phyloP scores from a whole-genome alignment of 2,797 vertebrate genomes.

The Buceros bicornis region DNA sequence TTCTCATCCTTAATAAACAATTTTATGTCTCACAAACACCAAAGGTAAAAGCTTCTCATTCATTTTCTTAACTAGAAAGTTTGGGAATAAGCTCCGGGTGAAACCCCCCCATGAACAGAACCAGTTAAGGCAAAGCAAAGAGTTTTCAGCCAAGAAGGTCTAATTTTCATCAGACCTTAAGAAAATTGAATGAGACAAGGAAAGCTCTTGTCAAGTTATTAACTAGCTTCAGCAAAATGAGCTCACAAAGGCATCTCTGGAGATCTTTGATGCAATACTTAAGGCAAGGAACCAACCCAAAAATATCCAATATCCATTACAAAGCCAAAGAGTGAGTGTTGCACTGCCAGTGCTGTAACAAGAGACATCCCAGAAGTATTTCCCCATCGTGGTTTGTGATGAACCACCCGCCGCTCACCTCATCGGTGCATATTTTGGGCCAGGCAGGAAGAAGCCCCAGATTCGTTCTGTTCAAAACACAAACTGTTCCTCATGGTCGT shows the following conservation, averaged over 20 bases:
- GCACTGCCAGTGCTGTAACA: background rate
- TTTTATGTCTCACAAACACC: background rate
- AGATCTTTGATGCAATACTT: background rate
- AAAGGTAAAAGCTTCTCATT: background rate
- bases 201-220: background rate
- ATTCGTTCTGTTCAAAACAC: background rate
- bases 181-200: background rate
- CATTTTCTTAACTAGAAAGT: background rate
- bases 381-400: fast-evolving
- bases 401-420: background rate
- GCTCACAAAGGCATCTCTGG: background rate
- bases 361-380: background rate
- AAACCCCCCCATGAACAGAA: background rate
- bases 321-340: background rate
- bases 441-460: background rate
- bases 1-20: background rate
- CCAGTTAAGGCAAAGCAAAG: background rate
- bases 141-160: conserved; percentile 9
- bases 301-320: conserved; percentile 42
- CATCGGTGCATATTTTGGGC: background rate
- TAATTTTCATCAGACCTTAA: background rate
- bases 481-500: background rate
- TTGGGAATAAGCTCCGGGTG: background rate
- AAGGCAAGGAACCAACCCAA: conserved; percentile 35
- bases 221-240: background rate